Evolutionary conservation across 37 sponge, comb jelly and placozoan species (phyloP), one percentile per base, ranked within the genome.

Genomic region (Ianthella basta): DNA sequence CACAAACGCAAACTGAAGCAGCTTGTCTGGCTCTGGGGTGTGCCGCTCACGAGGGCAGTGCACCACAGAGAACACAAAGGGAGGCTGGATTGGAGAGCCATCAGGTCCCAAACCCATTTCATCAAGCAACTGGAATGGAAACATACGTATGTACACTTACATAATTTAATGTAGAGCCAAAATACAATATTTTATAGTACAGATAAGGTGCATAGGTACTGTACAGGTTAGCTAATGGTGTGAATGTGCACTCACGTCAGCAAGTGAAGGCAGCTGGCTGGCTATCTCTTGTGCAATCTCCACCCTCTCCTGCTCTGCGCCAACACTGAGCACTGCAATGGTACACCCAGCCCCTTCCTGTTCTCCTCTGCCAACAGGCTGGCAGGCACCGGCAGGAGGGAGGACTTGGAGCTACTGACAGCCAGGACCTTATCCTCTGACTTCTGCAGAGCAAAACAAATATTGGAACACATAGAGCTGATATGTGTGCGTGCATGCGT

Each of bases 61-160:
- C 59, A 82, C 89, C 55, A 97, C 91, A 35, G 94, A 90, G 67
- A 97, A 91, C 4, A 74, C 61, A 20, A 86, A 84, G 20, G 97
- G 97, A 0, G 73, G 85, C 13, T 91, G 89, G 27, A 97, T 88
- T 21, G 97, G 96, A 39, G 88, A 87, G 24, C 97, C 97, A 84
- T 73, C 59, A 27, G 93, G 91, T 64, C 96, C 91, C 73, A 95
- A 59, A 40, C 97, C 97, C 87, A 97, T 38, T 33, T 81, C 93
- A 36, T 95, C 87, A 53, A 97, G 74, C 1, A 97, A 81, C 86
- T 93, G 63, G 36, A 56, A 33, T 20, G 2, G 32, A 10, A 32
- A 34, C 20, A 35, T 27, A 66, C 15, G 23, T 23, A n/a, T n/a
- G n/a, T n/a, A n/a, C n/a, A n/a, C n/a, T n/a, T n/a, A n/a, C n/a